Evolutionary conservation across 2,888 invertebrate genomes (phyloP), one percentile per base, ranked within the genome.

Genomic region (Eucera pruinosa): DNA sequence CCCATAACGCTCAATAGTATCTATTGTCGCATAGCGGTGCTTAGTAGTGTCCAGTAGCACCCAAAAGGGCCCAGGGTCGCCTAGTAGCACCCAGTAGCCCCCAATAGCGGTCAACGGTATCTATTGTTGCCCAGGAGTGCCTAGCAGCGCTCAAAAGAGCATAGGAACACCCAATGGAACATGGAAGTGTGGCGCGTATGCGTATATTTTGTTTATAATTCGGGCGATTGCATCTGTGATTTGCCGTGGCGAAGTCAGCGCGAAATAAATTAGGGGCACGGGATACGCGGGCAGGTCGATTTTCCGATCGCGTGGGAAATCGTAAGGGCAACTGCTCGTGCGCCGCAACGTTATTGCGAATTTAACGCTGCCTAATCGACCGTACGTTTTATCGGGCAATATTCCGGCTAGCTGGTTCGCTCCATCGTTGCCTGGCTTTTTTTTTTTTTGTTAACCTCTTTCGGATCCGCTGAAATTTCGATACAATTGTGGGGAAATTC

Each of bases 331-430:
- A 20, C 50, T 43, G 60, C 20, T 18, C 18, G 43, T 18, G 43
- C 57, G 41, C 9, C 0, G 2, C 39, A 20, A 9, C 45, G 52
- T 69, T 69, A 69, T 69, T 54, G 52, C 52, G 65, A 54, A 64
- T 69, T 54, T 54, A 54, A 54, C 45, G 45, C 36, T 33, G 45
- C 45, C 65, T 69, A 69, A 69, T 69, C 65, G 69, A 69, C 45
- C 69, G 52, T 43, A 65, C 65, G 45, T 65, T 69, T 45, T 45
- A 36, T 54, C 54, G 54, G 36, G 20, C 45, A 65, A 65, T 65
- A 69, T 54, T 54, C 69, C 69, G 27, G 15, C 25, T 43, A 20
- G n/a, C 27, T 54, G 39, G 27, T 9, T 48, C 47, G 47, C 30
- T 30, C 18, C 20, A 9, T 1, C 13, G 6, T 18, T 48, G 48